A percentile compares a stretch with the other conserved stretches of the same genome.
These are phyloP conservation scores for Proterorhinus semilunaris DNA, from an alignment of 2,113 vertebrate species.

Conservation along the genomic window DNA sequence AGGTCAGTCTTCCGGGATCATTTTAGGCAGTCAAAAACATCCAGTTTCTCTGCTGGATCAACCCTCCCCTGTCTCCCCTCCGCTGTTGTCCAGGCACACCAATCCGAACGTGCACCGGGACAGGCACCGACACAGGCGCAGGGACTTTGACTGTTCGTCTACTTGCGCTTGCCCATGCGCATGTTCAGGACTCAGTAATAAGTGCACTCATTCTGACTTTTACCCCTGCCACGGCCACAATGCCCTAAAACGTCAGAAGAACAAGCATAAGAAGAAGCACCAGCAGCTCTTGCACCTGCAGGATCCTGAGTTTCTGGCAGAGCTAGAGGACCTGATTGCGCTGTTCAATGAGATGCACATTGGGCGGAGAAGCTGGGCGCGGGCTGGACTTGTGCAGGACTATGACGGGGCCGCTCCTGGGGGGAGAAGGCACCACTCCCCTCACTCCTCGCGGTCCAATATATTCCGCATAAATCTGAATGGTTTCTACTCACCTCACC, in stretches of 20 bases:
- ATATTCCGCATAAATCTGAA: conserved; percentile 92
- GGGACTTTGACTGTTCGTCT: conserved; percentile 72
- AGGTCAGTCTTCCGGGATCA: conserved; percentile 64
- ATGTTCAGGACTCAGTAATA: conserved; percentile 57
- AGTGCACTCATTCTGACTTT: conserved; percentile 60
- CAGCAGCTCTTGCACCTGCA: conserved; percentile 83
- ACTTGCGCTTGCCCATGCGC: conserved; percentile 60
- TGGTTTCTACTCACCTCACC: conserved; percentile 91
- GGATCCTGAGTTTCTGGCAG: conserved; percentile 90
- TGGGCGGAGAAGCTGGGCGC: conserved; percentile 81
- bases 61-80: conserved; percentile 70
- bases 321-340: conserved; percentile 88
- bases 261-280: conserved; percentile 96
- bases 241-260: conserved; percentile 90
- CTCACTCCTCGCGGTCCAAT: conserved; percentile 89
- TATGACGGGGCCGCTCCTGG: conserved; percentile 50
- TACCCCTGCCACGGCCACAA: conserved; percentile 85
- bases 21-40: conserved; percentile 77
- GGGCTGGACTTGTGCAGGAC: conserved; percentile 46
- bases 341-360: conserved; percentile 89
- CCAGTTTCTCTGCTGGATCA: conserved; percentile 82
- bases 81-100: conserved; percentile 73
- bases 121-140: conserved; percentile 89
- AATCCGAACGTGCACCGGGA: conserved; percentile 76
- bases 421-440: conserved; percentile 79